Conservation (phyloP, 1,140 invertebrate genomes). For the Telenomus remus region DNA sequence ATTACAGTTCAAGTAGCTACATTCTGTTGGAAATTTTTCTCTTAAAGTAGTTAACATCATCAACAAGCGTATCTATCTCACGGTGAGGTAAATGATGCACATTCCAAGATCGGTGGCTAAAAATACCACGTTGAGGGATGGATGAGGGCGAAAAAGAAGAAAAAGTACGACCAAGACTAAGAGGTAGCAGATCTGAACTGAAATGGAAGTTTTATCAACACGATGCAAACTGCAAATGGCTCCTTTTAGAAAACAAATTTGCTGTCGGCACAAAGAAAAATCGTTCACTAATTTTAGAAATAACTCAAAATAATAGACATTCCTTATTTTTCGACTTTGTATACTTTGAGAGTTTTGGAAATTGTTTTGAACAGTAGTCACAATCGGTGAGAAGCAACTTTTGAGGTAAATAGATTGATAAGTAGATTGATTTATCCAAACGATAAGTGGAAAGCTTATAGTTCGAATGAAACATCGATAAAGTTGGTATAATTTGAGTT, state of each 20-base stretch:
- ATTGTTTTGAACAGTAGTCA: no score
- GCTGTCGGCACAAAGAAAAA: no score
- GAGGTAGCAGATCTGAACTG: background rate
- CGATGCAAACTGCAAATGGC: no score
- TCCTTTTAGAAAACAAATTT: no score
- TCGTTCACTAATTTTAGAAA: no score
- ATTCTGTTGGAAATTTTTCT: slow-evolving; percentile 36
- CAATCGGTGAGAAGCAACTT: no score
- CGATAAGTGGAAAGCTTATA: no score
- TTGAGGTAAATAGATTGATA: no score
- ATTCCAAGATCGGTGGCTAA: slow-evolving; percentile 37
- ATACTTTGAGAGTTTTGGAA: no score
- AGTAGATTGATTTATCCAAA: no score
- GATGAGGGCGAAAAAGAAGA: slow-evolving; percentile 8
- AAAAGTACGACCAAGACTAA: slow-evolving; percentile 7
- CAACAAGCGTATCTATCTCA: slow-evolving; percentile 44
- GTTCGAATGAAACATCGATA: no score
- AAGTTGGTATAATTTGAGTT: background rate
- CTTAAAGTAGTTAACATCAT: slow-evolving; percentile 40
- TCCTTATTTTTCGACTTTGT: background rate
- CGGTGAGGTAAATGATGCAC: slow-evolving; percentile 47
- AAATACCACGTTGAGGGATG: slow-evolving; percentile 32
- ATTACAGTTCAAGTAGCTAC: slow-evolving; percentile 10
- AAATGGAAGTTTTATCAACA: background rate
- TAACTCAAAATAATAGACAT: no score